phyloP scores from a whole-genome alignment of 1,140 invertebrate genomes.

The Diachasma alloeum region DNA sequence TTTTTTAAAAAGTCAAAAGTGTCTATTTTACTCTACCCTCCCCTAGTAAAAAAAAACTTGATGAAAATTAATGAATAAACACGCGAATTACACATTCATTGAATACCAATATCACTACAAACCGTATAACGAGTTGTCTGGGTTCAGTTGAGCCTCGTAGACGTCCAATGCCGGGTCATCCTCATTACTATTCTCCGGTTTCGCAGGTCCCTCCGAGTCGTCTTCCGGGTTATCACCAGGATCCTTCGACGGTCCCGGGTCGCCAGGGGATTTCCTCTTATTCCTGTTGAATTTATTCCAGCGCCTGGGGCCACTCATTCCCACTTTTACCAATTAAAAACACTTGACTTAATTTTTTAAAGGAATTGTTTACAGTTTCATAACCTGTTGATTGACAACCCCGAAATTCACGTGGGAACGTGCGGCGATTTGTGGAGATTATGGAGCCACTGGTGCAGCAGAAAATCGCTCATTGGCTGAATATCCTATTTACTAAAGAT shows the following conservation, averaged over 20 bases:
- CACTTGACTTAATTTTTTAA: not conserved
- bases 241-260: not conserved
- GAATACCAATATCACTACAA: too few relatives aligned
- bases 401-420: not conserved
- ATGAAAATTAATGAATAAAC: too few relatives aligned
- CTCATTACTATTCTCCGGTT: not conserved
- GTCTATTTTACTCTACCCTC: too few relatives aligned
- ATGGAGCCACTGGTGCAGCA: not conserved
- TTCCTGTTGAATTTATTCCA: not conserved
- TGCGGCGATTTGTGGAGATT: not conserved
- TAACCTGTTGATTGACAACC: not conserved
- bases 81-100: too few relatives aligned
- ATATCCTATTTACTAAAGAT: too few relatives aligned
- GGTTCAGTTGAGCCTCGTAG: not conserved
- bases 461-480: too few relatives aligned
- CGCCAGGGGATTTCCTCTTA: not conserved
- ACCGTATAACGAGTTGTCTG: constrained; percentile 65
- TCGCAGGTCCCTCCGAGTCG: not conserved
- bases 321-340: not conserved
- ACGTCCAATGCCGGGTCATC: constrained; percentile 5
- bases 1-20: too few relatives aligned
- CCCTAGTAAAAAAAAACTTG: too few relatives aligned
- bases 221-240: not conserved
- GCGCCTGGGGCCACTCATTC: not conserved
- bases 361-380: not conserved